Evolutionary conservation across 2,113 vertebrate genomes (phyloP), one percentile per base, ranked within the genome.

Genomic region (Chinchilla lanigera): DNA sequence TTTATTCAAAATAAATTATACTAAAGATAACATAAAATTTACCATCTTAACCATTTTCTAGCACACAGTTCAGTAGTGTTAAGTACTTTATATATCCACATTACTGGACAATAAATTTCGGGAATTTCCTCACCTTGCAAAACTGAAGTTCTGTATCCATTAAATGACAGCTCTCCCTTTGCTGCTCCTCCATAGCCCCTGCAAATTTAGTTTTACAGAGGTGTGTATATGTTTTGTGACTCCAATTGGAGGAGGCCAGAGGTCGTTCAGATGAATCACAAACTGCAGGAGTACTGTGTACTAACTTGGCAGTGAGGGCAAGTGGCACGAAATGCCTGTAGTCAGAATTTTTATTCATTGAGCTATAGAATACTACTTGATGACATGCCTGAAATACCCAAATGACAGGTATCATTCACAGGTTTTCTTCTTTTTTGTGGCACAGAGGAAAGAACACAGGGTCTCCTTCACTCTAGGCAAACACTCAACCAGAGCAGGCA

Each of bases 41-140:
- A 54, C 22, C 30, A 61, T 85, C 13, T 75, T 84, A 84, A 85
- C 22, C 35, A 41, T 60, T 87, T 84, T 95, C 52, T 50, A 94
- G 24, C 80, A 2, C 41, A n/a, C 0, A 61, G 14, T 88, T 93
- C 10, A 63, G 1, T 38, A 61, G 7, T 89, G 41, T 38, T 81
- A 61, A 89, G 14, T 56, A 30, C 44, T 77, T 1, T 50, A 33
- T 30, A 47, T 44, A 69, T 63, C 65, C 52, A 44, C n/a, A 38
- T 6, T 77, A 28, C n/a, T 44, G 33, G 63, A 11, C 9, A 63
- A n/a, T 14, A 84, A 41, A 75, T 22, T 44, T 95, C 26, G 30
- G 69, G 54, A 86, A 88, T 10, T 20, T 95, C 82, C 84, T 89
- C 20, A 63, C 85, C 24, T 69, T 97, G 86, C 63, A 90, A 81